Evolutionary conservation across 2,888 invertebrate species (phyloP).

Genomic region (Mycalesis mineus): DNA sequence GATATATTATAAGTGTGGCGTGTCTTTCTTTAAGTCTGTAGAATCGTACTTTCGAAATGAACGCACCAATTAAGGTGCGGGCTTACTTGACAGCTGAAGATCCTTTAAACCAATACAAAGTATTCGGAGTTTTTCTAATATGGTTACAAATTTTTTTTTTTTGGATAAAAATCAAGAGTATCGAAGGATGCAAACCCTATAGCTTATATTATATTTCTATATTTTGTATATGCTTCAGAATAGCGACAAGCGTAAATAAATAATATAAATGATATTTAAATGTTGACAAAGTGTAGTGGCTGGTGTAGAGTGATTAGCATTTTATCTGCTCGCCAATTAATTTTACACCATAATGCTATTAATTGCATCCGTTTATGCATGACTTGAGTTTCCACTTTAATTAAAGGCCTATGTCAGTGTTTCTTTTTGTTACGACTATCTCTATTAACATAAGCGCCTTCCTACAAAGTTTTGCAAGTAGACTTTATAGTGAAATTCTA

Average conservation of each 20-base stretch:
- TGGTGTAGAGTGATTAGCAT: conserved; percentile 47
- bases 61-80: too few species aligned
- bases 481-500: neutral
- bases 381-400: conserved; percentile 34
- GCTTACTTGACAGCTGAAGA: too few species aligned
- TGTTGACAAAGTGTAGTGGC: conserved; percentile 33
- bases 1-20: too few species aligned
- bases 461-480: neutral
- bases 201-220: too few species aligned
- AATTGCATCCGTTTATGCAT: conserved; percentile 48
- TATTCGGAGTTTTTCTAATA: too few species aligned
- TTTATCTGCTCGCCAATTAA: conserved; percentile 62
- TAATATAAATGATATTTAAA: conserved; percentile 25
- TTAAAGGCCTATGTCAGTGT: conserved; percentile 6
- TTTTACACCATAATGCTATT: conserved; percentile 61
- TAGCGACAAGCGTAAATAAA: neutral
- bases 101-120: too few species aligned
- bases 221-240: too few species aligned
- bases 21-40: too few species aligned
- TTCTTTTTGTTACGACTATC: neutral
- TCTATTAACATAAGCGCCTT: neutral
- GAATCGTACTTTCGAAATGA: too few species aligned
- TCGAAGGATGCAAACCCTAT: too few species aligned
- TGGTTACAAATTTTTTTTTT: too few species aligned
- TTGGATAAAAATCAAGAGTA: too few species aligned